Percentiles rank a stretch among this genome's conserved stretches.
phyloP scores from a whole-genome alignment of 2,888 invertebrate genomes.

The Nebria brevicollis region DNA sequence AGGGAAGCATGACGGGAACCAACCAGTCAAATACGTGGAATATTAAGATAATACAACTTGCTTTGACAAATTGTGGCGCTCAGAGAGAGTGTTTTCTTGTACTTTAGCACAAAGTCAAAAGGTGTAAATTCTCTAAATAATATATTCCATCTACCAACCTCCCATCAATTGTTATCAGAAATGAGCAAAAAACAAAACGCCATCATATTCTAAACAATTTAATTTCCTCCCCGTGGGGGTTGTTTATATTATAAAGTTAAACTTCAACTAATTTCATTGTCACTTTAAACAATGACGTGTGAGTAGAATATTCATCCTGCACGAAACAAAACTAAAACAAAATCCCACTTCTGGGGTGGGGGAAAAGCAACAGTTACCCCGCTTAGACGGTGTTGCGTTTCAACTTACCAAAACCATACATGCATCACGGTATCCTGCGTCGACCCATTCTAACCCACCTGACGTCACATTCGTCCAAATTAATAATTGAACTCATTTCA shows the following conservation, averaged over 20 bases:
- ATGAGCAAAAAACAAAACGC: not conserved
- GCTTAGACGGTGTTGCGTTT: not conserved
- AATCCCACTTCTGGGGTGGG: constrained; percentile 16
- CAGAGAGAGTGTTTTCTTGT: too few relatives aligned
- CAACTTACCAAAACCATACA: not conserved
- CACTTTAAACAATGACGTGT: not conserved
- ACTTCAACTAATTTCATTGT: not conserved
- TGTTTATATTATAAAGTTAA: not conserved
- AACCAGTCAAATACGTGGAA: too few relatives aligned
- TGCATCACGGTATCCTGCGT: not conserved
- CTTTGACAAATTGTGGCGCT: too few relatives aligned
- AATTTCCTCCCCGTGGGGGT: not conserved
- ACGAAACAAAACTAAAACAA: not conserved
- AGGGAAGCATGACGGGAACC: too few relatives aligned
- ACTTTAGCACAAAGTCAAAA: too few relatives aligned
- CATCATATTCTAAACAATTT: not conserved
- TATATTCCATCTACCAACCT: too few relatives aligned
- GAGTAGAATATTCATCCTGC: not conserved
- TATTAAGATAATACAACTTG: too few relatives aligned
- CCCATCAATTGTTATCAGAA: not conserved
- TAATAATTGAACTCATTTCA: constrained; percentile 24
- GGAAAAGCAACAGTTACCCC: constrained; percentile 36
- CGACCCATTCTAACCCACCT: constrained; percentile 25
- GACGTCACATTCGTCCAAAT: constrained; percentile 22
- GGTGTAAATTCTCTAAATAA: too few relatives aligned